Evolutionary conservation across 2,888 invertebrate species (phyloP), one percentile per base, ranked within the genome.

Genomic region (Cephus pygmeus): DNA sequence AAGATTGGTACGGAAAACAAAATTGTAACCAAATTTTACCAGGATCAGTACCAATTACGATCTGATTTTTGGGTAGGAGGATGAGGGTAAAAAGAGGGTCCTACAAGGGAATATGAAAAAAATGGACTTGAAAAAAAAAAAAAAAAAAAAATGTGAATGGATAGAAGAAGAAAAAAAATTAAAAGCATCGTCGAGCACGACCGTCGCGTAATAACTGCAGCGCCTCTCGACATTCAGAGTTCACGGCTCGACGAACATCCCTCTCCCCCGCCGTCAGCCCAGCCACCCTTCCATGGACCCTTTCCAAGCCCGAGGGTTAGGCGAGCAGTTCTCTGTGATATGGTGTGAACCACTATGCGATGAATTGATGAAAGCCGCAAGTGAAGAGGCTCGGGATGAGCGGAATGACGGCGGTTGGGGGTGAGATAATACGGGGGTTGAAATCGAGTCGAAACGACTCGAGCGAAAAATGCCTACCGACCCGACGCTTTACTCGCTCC

Each of bases 311-410:
- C 56, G 56, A 56, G 71, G 73, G 74, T 74, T 74, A 74, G 73
- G 77, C 34, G 73, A 73, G 33, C 74, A 74, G 69, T 77, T 40
- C 69, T 69, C 77, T 74, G 77, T 77, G 77, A 77, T 77, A 77
- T 77, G 77, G 77, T 69, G 77, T 36, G 77, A 75, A 77, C 75
- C 69, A 77, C 75, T 75, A 75, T 75, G 77, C 77, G 75, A 69
- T 75, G 77, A 77, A 77, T 77, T 77, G 77, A 75, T 75, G 77
- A 75, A 77, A 75, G 74, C 75, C 69, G 75, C 56, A 34, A 75
- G 75, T 36, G 56, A 40, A 75, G 56, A 68, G 40, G 69, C 31
- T 56, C 56, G 56, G 56, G 34, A 4, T 69, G 69, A 34, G 76
- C 76, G 76, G 73, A 76, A 31, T 23, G 23, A 35, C 11, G 34